Evolutionary conservation across 2,797 vertebrate species (phyloP).

Genomic region (Sebastes kiyomatsui): DNA sequence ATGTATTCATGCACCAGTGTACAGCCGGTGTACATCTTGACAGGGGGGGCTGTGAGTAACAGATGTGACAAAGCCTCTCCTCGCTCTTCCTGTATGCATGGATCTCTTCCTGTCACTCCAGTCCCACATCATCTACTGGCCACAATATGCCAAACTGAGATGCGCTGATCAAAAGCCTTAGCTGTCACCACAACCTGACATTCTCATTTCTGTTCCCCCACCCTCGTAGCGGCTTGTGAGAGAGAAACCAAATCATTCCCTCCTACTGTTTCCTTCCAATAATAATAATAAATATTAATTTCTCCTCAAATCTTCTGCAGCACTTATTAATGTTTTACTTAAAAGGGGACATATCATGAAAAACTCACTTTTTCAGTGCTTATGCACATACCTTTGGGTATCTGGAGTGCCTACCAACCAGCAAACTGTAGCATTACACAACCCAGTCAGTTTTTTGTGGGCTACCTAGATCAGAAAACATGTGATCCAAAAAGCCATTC

Average conservation of each 20-base stretch:
- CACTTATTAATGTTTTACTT: neutral
- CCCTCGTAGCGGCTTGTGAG: conserved; percentile 5
- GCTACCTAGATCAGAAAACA: too few relatives aligned
- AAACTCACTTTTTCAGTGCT: too few relatives aligned
- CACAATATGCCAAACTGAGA: conserved; percentile 66
- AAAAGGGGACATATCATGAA: too few relatives aligned
- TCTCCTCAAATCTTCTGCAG: neutral
- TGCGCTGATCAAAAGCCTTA: conserved; percentile 76
- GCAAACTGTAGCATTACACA: too few relatives aligned
- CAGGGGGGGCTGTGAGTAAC: conserved; percentile 48
- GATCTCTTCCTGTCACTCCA: conserved; percentile 66
- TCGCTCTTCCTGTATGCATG: conserved; percentile 43
- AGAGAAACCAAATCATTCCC: conserved; percentile 22
- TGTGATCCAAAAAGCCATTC: too few relatives aligned
- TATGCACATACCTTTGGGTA: too few relatives aligned
- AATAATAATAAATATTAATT: neutral
- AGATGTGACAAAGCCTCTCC: conserved; percentile 64
- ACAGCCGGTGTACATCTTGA: conserved; percentile 34
- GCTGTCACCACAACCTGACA: conserved; percentile 69
- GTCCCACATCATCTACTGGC: conserved; percentile 61
- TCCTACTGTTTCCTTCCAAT: neutral
- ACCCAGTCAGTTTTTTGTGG: too few relatives aligned
- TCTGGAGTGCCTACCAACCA: too few relatives aligned
- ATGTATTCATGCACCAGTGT: conserved; percentile 49
- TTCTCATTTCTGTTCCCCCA: conserved; percentile 42